Base-by-base conservation (phyloP, 2,113 vertebrate species). In the Sceloporus tristichus region DNA sequence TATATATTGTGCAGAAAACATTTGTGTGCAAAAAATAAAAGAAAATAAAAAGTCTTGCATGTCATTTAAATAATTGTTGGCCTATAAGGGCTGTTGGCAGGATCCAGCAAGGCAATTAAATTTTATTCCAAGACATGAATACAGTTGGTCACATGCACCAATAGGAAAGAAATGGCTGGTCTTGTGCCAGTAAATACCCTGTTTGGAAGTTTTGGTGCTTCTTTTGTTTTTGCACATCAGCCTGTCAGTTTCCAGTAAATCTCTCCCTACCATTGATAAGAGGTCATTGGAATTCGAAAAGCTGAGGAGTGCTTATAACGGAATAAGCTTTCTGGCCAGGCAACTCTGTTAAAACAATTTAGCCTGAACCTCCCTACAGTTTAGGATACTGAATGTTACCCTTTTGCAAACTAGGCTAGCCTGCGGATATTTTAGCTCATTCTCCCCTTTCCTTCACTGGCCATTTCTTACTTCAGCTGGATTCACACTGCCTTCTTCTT, bases 401-500 rank as follows among this genome's bases (percentile, higher is more conserved):
- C 89, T 91, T 85, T 89, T 89, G 29, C 77, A 87, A 90, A 92
- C n/a, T 90, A 85, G 9, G 59, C 14, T 76, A n/a, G 71, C 56
- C 8, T 38, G 9, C 21, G 7, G 56, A 83, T 87, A 81, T 27
- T 66, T n/a, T 89, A 91, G 90, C 86, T 92, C 59, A 54, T 91
- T 93, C 74, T 27, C 71, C 91, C 0, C 0, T 91, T 76, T 91
- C 75, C 92, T 81, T 90, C 62, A 18, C 90, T 88, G 86, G 91
- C 78, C 34, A 5, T 27, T 88, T 88, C 21, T 21, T 86, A 59
- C 77, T 83, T 91, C 86, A 85, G 87, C 91, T 93, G 91, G 90
- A 85, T 73, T 38, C 19, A 19, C 88, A 71, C n/a, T 84, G 87
- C 90, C 87, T 93, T 93, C 89, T 92, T 94, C 92, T 88, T 79